phyloP scores from a whole-genome alignment of 2,113 vertebrate genomes.

The Microcebus murinus region DNA sequence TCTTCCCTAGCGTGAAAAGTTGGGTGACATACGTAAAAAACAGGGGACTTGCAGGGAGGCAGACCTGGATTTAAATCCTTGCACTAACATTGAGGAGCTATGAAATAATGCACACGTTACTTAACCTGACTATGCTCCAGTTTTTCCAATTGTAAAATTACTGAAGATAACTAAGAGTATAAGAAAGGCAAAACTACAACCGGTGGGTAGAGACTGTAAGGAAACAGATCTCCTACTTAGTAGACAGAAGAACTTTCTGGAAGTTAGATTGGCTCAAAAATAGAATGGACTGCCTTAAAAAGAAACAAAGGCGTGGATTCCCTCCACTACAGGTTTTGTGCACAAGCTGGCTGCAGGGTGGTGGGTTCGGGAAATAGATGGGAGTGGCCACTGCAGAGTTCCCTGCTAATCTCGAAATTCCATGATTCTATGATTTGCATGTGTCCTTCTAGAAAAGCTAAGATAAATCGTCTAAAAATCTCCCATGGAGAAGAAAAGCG shows the following conservation, averaged over 20 bases:
- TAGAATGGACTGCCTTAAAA: background rate
- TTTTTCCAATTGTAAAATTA: background rate
- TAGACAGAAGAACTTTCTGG: slow-evolving; percentile 7
- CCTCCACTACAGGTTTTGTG: background rate
- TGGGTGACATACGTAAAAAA: background rate
- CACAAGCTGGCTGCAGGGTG: background rate
- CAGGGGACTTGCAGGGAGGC: background rate
- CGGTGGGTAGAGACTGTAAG: background rate
- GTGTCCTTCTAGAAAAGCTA: slow-evolving; percentile 43
- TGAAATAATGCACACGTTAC: background rate
- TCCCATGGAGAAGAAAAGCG: background rate
- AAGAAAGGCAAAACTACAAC: background rate
- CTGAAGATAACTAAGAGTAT: background rate
- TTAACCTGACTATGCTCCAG: background rate
- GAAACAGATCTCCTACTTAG: background rate
- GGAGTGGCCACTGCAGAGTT: background rate
- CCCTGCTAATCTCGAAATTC: background rate
- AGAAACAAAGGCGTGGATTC: background rate
- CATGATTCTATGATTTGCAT: background rate
- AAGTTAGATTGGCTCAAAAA: slow-evolving; percentile 7
- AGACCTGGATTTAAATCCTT: background rate
- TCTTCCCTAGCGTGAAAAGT: background rate
- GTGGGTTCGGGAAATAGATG: background rate
- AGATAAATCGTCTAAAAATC: slow-evolving; percentile 23
- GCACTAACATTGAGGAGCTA: background rate